These are phyloP conservation scores for Zoanthus sociatus DNA, from an alignment of 92 coral and sea anemone species.

Conservation along the genomic window DNA sequence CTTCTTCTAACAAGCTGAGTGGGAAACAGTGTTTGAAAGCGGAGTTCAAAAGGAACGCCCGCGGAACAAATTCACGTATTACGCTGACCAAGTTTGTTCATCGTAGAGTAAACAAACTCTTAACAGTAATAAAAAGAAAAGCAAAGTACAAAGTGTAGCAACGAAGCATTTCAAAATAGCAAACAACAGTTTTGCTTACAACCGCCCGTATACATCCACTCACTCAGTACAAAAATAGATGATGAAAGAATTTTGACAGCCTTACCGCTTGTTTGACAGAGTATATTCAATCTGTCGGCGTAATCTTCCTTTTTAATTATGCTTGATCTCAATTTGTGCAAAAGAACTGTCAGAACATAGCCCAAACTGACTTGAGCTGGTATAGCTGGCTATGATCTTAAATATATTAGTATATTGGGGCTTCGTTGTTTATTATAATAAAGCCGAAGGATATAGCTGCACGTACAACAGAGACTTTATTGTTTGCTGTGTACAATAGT, in stretches of 20 bases:
- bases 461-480: slow-evolving; percentile 1
- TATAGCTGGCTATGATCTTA: slow-evolving; percentile 16
- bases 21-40: background rate
- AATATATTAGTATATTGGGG: slow-evolving; percentile 13
- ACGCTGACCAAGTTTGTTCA: background rate
- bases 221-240: background rate
- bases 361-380: slow-evolving; percentile 32
- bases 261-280: slow-evolving; percentile 10
- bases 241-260: background rate
- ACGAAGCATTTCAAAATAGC: background rate
- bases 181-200: slow-evolving; percentile 22
- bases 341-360: background rate
- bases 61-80: background rate
- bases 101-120: background rate
- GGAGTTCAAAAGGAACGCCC: background rate
- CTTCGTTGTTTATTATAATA: slow-evolving; percentile 13
- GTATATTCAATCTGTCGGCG: background rate
- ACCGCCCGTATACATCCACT: background rate
- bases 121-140: slow-evolving; percentile 3
- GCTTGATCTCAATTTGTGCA: background rate
- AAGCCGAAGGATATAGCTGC: slow-evolving; percentile 20
- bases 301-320: background rate
- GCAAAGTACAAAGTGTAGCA: background rate
- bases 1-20: background rate
- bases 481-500: slow-evolving; percentile 33